Evolutionary conservation across 2,797 vertebrate genomes (phyloP).

Genomic region (Vireo griseus): DNA sequence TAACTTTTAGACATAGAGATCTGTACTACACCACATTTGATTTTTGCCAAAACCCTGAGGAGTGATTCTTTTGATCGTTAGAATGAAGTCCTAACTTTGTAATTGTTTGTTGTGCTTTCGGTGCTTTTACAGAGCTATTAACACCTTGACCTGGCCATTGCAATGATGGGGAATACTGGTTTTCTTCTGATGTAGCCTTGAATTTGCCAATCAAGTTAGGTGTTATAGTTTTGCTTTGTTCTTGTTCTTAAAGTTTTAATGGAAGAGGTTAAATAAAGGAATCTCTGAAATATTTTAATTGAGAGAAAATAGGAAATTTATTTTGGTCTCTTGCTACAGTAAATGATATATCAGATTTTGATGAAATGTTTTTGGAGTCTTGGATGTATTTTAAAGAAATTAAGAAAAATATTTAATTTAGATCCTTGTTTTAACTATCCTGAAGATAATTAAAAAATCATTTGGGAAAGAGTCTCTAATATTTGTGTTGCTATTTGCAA

Average conservation of each 20-base stretch:
- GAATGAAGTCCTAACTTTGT: neutral
- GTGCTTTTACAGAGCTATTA: neutral
- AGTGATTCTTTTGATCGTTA: neutral
- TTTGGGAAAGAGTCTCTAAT: neutral
- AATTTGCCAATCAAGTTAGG: neutral
- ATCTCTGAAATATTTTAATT: neutral
- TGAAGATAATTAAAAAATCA: neutral
- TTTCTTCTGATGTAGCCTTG: neutral
- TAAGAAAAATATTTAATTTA: neutral
- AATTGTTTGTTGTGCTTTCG: neutral
- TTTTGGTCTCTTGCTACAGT: neutral
- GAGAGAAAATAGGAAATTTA: neutral
- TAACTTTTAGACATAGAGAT: neutral
- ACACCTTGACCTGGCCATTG: neutral
- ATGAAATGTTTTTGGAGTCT: neutral
- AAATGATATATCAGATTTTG: neutral
- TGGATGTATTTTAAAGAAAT: neutral
- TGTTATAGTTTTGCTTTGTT: neutral
- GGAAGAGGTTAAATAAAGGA: neutral
- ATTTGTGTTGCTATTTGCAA: neutral
- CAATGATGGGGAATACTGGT: neutral
- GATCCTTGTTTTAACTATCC: neutral
- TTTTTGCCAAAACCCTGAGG: neutral
- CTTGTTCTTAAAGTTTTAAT: neutral
- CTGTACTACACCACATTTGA: neutral